Evolutionary conservation across 2,888 invertebrate species (phyloP), one percentile per base, ranked within the genome.

Genomic region (Plebejus anna): DNA sequence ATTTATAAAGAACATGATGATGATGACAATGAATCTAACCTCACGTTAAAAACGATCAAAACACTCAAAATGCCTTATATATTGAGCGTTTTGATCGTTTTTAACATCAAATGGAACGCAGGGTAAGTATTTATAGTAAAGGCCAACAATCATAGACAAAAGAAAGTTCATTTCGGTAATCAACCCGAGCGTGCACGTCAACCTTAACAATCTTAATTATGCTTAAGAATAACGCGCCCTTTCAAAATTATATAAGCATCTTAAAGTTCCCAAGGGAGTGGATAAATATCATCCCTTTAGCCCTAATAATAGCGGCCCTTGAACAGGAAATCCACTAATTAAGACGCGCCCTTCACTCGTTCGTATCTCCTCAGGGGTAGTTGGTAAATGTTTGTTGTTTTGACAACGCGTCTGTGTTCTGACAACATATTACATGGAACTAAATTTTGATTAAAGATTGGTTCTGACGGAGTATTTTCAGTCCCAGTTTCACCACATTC

Each of bases 271-370:
- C 78, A 75, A 78, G 82, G 75, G 77, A 78, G 78, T 78, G 77
- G 80, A 81, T 83, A 83, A 83, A 83, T 83, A 83, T 84, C 80
- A 81, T 81, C 81, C 81, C 78, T 79, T 81, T 81, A 81, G 82
- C 84, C 83, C 83, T 82, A 80, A 80, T 84, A 84, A 84, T 82
- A 78, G 81, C 80, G 42, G 72, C 76, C 77, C 79, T 76, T 77
- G 76, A 76, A 72, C 75, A 75, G 76, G 77, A 77, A 75, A 51
- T 55, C 51, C 55, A 55, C 51, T 78, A 77, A 79, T 59, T 75
- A 76, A 78, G 76, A 79, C 75, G 51, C 51, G 55, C 32, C 55
- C 47, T 72, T 55, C 51, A 28, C 6, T 22, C 32, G 22, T 75
- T 61, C 11, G 42, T 73, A 73, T 73, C 55, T 73, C 51, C 28